Percentiles rank a stretch among this genome's conserved stretches.
Evolutionary conservation across 2,113 vertebrate species (phyloP).

Genomic region (Cromileptes altivelis): DNA sequence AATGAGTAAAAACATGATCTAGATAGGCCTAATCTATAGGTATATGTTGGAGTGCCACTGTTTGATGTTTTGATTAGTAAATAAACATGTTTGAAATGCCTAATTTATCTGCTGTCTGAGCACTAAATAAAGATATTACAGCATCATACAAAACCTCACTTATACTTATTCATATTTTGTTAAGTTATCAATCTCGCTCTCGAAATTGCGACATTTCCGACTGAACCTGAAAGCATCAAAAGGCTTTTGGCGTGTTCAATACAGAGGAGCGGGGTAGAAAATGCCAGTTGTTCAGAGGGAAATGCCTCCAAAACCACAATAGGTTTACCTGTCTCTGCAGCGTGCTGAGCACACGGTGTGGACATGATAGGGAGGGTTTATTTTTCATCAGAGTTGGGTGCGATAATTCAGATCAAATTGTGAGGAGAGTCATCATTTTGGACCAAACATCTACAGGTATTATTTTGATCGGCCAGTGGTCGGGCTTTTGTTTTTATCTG

Average conservation of each 20-base stretch:
- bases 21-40: no score
- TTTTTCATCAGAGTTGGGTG: not conserved
- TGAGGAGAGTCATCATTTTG: not conserved
- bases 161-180: not conserved
- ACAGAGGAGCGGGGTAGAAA: conserved; percentile 33
- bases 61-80: not conserved
- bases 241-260: conserved; percentile 61
- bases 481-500: not conserved
- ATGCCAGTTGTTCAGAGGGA: conserved; percentile 9
- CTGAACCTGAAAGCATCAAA: conserved; percentile 59
- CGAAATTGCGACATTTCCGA: conserved; percentile 44
- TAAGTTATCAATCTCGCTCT: not conserved
- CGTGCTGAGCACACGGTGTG: not conserved
- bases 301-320: not conserved
- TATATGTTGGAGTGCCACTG: not conserved
- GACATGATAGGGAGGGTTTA: not conserved
- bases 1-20: not conserved
- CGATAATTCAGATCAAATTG: not conserved
- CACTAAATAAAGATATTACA: not conserved
- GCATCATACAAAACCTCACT: not conserved
- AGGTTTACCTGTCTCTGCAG: not conserved
- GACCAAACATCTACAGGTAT: conserved; percentile 13
- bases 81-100: not conserved
- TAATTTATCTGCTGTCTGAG: not conserved
- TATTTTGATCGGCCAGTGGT: not conserved